Conservation (phyloP, 92 coral and sea anemone genomes). For the Phymanthus crucifer region DNA sequence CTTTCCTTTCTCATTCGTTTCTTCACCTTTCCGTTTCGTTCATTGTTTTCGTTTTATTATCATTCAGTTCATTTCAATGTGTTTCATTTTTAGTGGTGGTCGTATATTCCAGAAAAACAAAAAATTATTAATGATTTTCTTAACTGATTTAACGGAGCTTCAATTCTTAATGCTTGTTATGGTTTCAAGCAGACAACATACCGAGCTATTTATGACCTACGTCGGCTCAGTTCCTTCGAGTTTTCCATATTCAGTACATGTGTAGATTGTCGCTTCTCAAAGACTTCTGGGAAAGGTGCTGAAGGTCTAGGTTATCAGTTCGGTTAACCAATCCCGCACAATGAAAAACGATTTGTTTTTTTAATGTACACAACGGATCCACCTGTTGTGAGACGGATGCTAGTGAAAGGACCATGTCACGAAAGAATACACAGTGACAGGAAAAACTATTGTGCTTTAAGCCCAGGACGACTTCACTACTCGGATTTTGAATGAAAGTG, state of each 20-base stretch:
- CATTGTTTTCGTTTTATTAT: neutral
- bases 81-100: neutral
- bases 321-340: constrained; percentile 20
- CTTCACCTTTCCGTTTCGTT: neutral
- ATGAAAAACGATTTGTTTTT: neutral
- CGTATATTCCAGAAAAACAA: neutral
- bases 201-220: neutral
- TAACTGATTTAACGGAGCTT: neutral
- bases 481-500: neutral
- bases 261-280: neutral
- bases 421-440: neutral
- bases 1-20: neutral
- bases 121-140: neutral
- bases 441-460: neutral
- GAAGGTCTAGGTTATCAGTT: constrained; percentile 14
- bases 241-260: neutral
- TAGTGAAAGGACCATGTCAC: constrained; percentile 15
- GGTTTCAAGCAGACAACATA: no score
- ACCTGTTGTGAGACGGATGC: constrained; percentile 22
- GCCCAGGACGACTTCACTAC: neutral
- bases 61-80: neutral
- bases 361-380: constrained; percentile 18
- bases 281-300: neutral
- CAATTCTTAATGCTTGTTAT: no score
- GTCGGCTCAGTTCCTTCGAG: no score